phyloP scores from a whole-genome alignment of 2,797 vertebrate species.

The Lepidocolaptes lacrymiger region DNA sequence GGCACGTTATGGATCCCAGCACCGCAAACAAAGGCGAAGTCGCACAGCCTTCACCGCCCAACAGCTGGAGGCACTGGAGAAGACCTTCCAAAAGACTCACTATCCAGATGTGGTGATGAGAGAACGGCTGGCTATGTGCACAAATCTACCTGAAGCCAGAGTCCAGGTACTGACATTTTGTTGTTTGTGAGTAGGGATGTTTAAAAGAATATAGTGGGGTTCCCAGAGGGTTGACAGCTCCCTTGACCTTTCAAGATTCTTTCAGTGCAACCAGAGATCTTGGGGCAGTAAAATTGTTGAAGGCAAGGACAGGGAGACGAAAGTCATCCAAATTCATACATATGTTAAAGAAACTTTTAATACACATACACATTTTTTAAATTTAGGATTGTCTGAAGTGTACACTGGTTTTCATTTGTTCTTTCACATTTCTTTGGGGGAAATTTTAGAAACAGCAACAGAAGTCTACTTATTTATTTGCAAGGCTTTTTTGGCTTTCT shows the following conservation, averaged over 20 bases:
- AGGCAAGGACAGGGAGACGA: not conserved
- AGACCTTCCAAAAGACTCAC: constrained; percentile 99
- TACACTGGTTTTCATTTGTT: constrained; percentile 53
- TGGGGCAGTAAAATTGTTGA: not conserved
- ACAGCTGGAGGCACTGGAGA: constrained; percentile 97
- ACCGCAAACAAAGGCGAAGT: constrained; percentile 96
- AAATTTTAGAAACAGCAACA: constrained; percentile 31
- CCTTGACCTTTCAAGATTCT: not conserved
- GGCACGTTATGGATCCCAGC: constrained; percentile 98
- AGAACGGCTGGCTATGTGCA: constrained; percentile 98
- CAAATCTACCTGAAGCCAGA: constrained; percentile 95
- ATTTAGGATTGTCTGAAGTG: constrained; percentile 47
- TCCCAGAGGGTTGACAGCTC: not conserved
- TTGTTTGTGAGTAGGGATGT: not conserved
- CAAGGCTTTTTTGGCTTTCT: constrained; percentile 21
- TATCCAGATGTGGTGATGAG: constrained; percentile 99
- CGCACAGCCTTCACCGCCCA: constrained; percentile 97
- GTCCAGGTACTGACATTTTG: constrained; percentile 86
- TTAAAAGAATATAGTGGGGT: not conserved
- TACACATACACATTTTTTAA: not conserved
- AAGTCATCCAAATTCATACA: not conserved
- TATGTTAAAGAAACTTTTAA: constrained; percentile 28
- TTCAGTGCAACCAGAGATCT: not conserved
- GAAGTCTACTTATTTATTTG: constrained; percentile 43
- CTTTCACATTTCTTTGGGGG: constrained; percentile 25